phyloP scores from a whole-genome alignment of 2,797 vertebrate species.

The Echeneis naucrates region DNA sequence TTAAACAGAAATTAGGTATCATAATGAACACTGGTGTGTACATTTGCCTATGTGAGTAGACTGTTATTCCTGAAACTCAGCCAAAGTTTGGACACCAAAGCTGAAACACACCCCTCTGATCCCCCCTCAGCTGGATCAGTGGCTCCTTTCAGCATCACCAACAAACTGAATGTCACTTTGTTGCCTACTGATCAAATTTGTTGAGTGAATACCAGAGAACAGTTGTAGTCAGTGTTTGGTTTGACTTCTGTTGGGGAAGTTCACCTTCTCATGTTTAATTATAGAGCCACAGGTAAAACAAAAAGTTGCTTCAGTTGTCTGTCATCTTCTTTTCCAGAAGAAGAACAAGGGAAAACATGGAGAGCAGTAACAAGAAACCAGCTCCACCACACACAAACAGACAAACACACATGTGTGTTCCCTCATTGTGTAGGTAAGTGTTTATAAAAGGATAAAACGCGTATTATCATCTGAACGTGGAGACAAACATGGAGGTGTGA shows the following conservation, averaged over 20 bases:
- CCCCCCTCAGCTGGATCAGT: not conserved
- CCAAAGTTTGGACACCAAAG: not conserved
- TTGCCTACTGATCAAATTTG: slow-evolving; percentile 27
- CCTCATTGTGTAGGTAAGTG: not conserved
- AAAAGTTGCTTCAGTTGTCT: not conserved
- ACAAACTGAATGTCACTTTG: slow-evolving; percentile 20
- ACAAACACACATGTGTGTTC: not conserved
- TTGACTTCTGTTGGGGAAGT: not conserved
- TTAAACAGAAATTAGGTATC: not conserved
- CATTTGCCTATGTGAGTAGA: too few relatives aligned
- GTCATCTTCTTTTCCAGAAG: not conserved
- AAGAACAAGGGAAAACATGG: not conserved
- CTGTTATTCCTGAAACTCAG: slow-evolving; percentile 15
- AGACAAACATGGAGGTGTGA: slow-evolving; percentile 41
- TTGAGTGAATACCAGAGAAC: not conserved
- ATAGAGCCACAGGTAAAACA: slow-evolving; percentile 1
- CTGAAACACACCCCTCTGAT: not conserved
- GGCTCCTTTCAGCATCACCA: not conserved
- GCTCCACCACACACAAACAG: too few relatives aligned
- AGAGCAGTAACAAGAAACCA: not conserved
- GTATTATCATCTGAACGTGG: slow-evolving; percentile 14
- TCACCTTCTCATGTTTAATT: slow-evolving; percentile 20
- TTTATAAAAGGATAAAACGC: not conserved
- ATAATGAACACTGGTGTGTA: not conserved
- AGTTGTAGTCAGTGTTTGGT: slow-evolving; percentile 16